Evolutionary conservation across 1,140 invertebrate genomes (phyloP).

Genomic region (Aphaenogaster rudis): DNA sequence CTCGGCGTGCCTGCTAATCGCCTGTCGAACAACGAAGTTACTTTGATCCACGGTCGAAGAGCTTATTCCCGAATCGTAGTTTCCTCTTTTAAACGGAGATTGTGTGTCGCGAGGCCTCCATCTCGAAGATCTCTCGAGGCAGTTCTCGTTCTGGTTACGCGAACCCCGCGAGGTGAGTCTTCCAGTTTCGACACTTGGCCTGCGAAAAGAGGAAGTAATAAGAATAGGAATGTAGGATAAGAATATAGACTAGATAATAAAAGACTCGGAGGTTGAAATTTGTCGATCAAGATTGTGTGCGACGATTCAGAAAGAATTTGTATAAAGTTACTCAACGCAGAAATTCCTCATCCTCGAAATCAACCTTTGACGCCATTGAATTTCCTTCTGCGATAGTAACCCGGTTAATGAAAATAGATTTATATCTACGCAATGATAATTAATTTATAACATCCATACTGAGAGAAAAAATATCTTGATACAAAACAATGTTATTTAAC

Average conservation of each 20-base stretch:
- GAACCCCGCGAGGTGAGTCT: slow-evolving; percentile 17
- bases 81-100: background rate
- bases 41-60: background rate
- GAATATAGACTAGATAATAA: background rate
- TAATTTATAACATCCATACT: background rate
- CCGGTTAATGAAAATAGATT: background rate
- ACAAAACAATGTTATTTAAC: too few species aligned
- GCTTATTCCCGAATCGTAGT: background rate
- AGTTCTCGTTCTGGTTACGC: background rate
- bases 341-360: background rate
- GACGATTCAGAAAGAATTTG: background rate
- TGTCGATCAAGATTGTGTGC: background rate
- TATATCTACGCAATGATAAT: background rate
- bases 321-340: background rate
- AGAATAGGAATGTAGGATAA: background rate
- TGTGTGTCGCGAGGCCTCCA: background rate
- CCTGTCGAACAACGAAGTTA: background rate
- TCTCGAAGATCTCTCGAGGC: background rate
- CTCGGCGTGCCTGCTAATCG: slow-evolving; percentile 65
- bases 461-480: too few species aligned
- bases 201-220: background rate
- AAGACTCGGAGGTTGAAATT: background rate
- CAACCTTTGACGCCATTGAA: background rate
- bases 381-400: background rate
- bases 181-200: background rate